Percentiles rank a stretch among this genome's conserved stretches.
phyloP scores from a whole-genome alignment of 2,797 vertebrate species.

The Denticeps clupeoides region DNA sequence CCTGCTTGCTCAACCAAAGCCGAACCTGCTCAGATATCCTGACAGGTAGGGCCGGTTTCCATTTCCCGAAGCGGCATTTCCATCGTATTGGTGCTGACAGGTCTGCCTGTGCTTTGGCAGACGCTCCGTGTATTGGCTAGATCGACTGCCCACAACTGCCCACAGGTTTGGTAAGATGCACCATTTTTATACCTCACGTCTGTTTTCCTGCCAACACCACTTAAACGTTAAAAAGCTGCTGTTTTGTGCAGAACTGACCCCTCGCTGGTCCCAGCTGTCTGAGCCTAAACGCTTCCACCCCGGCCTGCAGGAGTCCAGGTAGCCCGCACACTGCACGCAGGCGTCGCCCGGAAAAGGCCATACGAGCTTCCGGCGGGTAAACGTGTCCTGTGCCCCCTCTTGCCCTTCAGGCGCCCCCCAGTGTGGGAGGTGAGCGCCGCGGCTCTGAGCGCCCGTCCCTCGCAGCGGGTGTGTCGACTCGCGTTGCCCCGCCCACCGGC shows the following conservation, averaged over 20 bases:
- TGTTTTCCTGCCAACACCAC: not conserved
- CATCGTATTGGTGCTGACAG: no score
- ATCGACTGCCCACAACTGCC: constrained; percentile 38
- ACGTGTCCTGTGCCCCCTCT: no score
- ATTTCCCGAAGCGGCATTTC: no score
- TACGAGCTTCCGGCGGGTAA: no score
- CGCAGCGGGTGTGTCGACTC: constrained; percentile 40
- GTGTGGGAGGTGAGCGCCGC: constrained; percentile 43
- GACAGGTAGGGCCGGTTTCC: constrained; percentile 53
- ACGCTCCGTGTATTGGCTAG: constrained; percentile 56
- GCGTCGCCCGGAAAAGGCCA: no score
- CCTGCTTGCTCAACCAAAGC: constrained; percentile 44
- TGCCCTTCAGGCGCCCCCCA: constrained; percentile 35
- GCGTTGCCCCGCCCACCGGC: constrained; percentile 38
- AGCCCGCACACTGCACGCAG: no score
- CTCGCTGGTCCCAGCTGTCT: constrained; percentile 42
- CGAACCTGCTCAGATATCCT: constrained; percentile 38
- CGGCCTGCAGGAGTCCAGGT: constrained; percentile 34
- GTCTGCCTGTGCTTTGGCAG: constrained; percentile 35
- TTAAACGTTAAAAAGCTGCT: not conserved
- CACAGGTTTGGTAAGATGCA: constrained; percentile 31
- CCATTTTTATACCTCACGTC: no score
- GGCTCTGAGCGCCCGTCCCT: constrained; percentile 46
- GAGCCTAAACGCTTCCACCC: constrained; percentile 28
- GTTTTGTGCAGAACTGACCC: constrained; percentile 37